Evolutionary conservation across 2,888 invertebrate genomes (phyloP), one percentile per base, ranked within the genome.

Genomic region (Bimastos eiseni): DNA sequence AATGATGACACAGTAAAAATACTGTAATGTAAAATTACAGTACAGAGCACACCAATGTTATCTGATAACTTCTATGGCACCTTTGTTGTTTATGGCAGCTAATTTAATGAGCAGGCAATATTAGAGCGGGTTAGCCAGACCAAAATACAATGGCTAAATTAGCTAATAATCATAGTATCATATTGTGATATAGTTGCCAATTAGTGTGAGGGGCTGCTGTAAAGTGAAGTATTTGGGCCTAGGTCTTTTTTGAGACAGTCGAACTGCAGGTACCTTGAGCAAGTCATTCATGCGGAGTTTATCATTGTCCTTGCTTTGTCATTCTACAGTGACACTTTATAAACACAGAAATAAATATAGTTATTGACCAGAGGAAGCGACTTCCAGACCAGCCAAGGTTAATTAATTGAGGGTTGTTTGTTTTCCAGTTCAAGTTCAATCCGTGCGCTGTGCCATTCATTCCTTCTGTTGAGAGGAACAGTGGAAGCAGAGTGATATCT

Each of bases 361-460:
- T 1, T 70, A 30, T 30, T 70, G n/a, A 70, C 8, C 8, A n/a
- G 1, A n/a, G 13, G n/a, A n/a, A 30, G 8, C n/a, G 6, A 6
- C n/a, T 70, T 30, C n/a, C n/a, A 70, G 8, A 70, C 30, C 11
- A 1, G 70, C 30, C 30, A n/a, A 36, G n/a, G 24, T 86, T 86
- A 36, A 36, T 86, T 36, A 34, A 84, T 19, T 36, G 13, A n/a
- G 36, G 86, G 5, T 70, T 30, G 24, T 86, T 21, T 86, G 11
- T 86, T 86, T 84, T 86, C 37, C 86, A 86, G 86, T 86, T 86
- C 8, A 86, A 86, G 37, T 86, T 86, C 37, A 86, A 86, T 86
- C 86, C 86, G 8, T 86, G 86, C 36, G 86, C 86, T 33, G 86
- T 86, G 86, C 86, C 86, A 86, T 86, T 86, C 86, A 86, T 86